Percentiles rank a stretch among this genome's conserved stretches.
phyloP scores from a whole-genome alignment of 1,140 invertebrate species.

The Drosophila nikananu region DNA sequence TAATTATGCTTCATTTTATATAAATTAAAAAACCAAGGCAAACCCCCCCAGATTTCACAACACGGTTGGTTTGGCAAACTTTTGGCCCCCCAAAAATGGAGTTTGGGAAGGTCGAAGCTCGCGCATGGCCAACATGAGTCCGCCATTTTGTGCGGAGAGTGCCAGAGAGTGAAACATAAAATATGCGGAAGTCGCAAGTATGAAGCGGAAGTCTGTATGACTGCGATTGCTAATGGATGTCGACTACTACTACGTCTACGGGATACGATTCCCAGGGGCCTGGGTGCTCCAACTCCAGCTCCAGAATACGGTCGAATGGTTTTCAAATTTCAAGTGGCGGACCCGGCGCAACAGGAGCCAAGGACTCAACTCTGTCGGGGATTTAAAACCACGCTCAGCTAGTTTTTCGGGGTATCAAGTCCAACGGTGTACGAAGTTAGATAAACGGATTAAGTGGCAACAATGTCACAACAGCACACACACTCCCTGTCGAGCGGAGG shows the following conservation, averaged over 20 bases:
- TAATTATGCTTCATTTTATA: background rate
- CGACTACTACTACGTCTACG: conserved; percentile 26
- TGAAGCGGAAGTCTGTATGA: conserved; percentile 83
- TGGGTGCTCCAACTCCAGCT: background rate
- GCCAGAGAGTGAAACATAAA: conserved; percentile 50
- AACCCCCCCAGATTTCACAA: conserved; percentile 7
- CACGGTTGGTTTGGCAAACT: conserved; percentile 35
- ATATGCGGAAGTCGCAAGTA: conserved; percentile 82
- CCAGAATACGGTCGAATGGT: conserved; percentile 69
- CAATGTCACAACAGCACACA: conserved; percentile 62
- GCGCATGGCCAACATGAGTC: conserved; percentile 74
- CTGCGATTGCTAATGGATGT: conserved; percentile 82
- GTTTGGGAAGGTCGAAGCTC: conserved; percentile 46
- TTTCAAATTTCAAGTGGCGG: conserved; percentile 65
- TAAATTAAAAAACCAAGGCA: background rate
- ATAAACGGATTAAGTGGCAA: conserved; percentile 85
- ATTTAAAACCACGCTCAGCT: conserved; percentile 71
- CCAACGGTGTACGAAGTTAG: conserved; percentile 85
- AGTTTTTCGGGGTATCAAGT: conserved; percentile 77
- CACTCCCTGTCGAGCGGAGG: conserved; percentile 6
- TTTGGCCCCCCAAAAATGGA: conserved; percentile 43
- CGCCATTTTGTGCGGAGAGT: conserved; percentile 70
- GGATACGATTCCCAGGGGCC: background rate
- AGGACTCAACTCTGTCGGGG: conserved; percentile 32
- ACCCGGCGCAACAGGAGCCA: conserved; percentile 34